phyloP scores from a whole-genome alignment of 2,797 vertebrate genomes.

The Eidolon dupreanum region DNA sequence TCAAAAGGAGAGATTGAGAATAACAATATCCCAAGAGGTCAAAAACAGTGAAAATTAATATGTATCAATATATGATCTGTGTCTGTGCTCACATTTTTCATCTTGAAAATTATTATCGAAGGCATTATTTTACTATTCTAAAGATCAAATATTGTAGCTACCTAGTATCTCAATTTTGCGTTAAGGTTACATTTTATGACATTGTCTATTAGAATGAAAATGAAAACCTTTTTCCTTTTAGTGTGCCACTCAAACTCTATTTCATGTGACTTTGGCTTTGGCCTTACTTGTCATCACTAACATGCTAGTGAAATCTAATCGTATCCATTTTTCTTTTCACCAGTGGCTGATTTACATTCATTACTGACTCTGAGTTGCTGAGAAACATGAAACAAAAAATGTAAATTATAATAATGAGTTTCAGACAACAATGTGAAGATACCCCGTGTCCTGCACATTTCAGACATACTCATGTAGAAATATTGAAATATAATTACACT shows the following conservation, averaged over 20 bases:
- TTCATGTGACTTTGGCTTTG: conserved; percentile 71
- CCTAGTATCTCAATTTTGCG: conserved; percentile 11
- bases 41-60: not conserved
- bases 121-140: not conserved
- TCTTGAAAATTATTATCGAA: not conserved
- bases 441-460: not conserved
- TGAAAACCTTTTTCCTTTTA: conserved; percentile 58
- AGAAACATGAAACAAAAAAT: conserved; percentile 69
- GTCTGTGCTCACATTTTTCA: not conserved
- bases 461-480: not conserved
- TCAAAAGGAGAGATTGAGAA: not conserved
- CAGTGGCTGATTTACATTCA: conserved; percentile 43
- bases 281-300: conserved; percentile 63
- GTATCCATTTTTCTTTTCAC: conserved; percentile 51
- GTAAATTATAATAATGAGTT: not conserved
- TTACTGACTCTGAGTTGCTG: conserved; percentile 63
- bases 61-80: not conserved
- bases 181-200: conserved; percentile 25
- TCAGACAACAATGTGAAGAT: conserved; percentile 42
- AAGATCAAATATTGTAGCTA: not conserved
- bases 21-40: not conserved
- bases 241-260: conserved; percentile 53
- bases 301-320: conserved; percentile 45
- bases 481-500: not conserved
- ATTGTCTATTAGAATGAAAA: conserved; percentile 13